Base-by-base conservation (phyloP, 2,888 invertebrate species). In the Lochmaea crataegi region DNA sequence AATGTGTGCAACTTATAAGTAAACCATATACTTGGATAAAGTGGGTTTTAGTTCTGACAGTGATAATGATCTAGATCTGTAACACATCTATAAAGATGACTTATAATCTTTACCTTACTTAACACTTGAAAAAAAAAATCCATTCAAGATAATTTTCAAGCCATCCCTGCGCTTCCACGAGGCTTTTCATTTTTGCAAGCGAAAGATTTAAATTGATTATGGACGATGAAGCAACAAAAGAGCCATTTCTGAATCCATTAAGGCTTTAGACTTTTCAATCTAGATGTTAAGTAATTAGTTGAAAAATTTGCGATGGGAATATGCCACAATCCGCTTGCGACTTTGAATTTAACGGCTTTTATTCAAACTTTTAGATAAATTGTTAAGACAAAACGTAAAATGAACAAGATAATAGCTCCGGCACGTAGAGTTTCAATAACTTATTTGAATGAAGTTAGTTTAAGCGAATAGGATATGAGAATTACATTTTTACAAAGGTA, bases 211-310 rank as follows among this genome's bases (percentile, higher is more conserved):
- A 72, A 68, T 63, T 58, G 64, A 72, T 72, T 64, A 68, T 65
- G 60, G 58, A 51, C 65, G 72, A 70, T 51, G 57, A 65, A 56
- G 71, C 58, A 68, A 75, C 73, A 68, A 71, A 73, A 66, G 72
- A 26, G 57, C 22, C 60, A 71, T 74, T 64, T 41, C 60, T 11
- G 56, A 61, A 22, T 45, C 60, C 70, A 67, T 74, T 74, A 65
- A 51, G 68, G 71, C 60, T 74, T 71, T 74, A 56, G 60, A 74
- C 56, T 75, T 75, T 71, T 74, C 63, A 77, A 76, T 77, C 71
- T 76, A 72, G 75, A 73, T 76, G 66, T 56, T 26, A 64, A 69
- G 56, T 72, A 73, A 76, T 75, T 70, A 66, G 72, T 70, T 75
- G 32, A 75, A 72, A 74, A 68, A 38, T 69, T 18, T 69, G 41